Base-by-base conservation (phyloP, 2,797 vertebrate species). In the Ceyx erithaca region DNA sequence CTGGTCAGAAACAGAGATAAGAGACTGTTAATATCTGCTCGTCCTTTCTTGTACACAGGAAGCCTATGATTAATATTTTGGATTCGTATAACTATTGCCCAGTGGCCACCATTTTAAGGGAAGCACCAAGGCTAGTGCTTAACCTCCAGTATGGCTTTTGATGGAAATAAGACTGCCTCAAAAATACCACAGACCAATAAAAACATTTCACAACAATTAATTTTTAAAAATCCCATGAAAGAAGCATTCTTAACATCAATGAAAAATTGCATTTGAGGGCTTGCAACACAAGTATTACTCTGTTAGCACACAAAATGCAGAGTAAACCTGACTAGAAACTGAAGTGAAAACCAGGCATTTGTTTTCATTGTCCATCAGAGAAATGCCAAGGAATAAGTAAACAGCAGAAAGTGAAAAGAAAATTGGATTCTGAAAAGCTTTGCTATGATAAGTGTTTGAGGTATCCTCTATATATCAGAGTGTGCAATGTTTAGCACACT, bases 371-470 rank as follows among this genome's bases (percentile, higher is more conserved):
- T 85, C 88, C 88, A 51, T 66, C 67, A 49, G 72, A 85, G n/a
- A 76, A 79, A 94, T 59, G 43, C 48, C 76, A 87, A 89, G 52
- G 85, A 90, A 57, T 33, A 79, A 80, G 76, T 33, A 67, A 89
- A 64, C 16, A 85, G 40, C 33, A 80, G 79, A 85, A 92, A 85
- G 79, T 59, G 81, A 76, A 89, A 93, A 92, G 13, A 58, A 90
- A 79, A 92, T 54, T 59, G 30, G 51, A 85, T 93, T 95, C 63
- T 94, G 64, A 67, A 95, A 94, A 94, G 28, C 55, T 46, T 93
- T 88, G 35, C 41, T 85, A 91, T 62, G 20, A n/a, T 64, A 80
- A 85, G n/a, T 8, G 3, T 89, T 78, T 49, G 40, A 69, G 55
- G 43, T 54, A 59, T 78, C 55, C n/a, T 89, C 59, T 80, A 11